Evolutionary conservation across 2,113 vertebrate genomes (phyloP).

Genomic region (Calidris pygmaea): DNA sequence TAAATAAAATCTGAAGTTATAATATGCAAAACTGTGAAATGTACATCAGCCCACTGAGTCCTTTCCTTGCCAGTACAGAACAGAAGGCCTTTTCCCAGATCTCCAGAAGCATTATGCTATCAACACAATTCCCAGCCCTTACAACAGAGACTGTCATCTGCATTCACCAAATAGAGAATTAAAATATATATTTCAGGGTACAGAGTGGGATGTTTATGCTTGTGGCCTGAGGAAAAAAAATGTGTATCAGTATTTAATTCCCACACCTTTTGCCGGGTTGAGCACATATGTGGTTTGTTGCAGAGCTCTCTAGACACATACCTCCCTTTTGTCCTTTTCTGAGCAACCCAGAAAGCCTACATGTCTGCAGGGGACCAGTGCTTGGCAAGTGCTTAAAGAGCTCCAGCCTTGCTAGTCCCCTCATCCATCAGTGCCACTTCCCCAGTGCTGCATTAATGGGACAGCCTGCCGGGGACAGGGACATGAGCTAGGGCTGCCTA

Average conservation of each 20-base stretch:
- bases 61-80: background rate
- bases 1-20: background rate
- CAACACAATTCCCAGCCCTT: background rate
- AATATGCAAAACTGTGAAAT: background rate
- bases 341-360: background rate
- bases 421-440: background rate
- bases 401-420: background rate
- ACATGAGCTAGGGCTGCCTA: background rate
- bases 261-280: background rate
- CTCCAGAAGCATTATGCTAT: background rate
- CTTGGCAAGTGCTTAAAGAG: background rate
- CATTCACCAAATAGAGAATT: background rate
- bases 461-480: background rate
- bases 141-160: background rate
- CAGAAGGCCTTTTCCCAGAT: background rate
- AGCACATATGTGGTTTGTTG: background rate
- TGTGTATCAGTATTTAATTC: background rate
- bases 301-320: background rate
- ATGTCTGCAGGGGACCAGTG: accelerated
- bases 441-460: background rate
- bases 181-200: background rate
- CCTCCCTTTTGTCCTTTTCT: background rate
- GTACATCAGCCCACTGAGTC: background rate
- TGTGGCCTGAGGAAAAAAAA: background rate
- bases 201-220: background rate